Evolutionary conservation across 1,140 invertebrate species (phyloP).

Genomic region (Babylonia areolata): DNA sequence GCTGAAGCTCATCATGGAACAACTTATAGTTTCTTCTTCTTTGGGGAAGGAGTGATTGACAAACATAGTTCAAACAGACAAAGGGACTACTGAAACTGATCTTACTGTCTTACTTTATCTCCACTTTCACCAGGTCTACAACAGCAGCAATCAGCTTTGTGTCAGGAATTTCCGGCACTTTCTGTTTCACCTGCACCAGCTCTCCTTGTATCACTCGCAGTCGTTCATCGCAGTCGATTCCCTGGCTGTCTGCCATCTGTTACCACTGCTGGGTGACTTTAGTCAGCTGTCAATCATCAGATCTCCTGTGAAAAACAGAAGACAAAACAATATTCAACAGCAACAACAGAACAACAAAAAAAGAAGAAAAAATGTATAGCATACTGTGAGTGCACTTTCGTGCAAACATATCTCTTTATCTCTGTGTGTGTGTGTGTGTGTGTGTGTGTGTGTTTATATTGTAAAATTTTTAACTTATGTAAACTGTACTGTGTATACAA

Average conservation of each 20-base stretch:
- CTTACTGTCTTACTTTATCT: conserved; percentile 79
- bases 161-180: conserved; percentile 80
- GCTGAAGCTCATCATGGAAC: too few relatives aligned
- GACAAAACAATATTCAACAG: too few relatives aligned
- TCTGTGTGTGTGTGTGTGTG: too few relatives aligned
- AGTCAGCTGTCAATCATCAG: conserved; percentile 21
- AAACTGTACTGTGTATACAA: too few relatives aligned
- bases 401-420: too few relatives aligned
- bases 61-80: too few relatives aligned
- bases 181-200: conserved; percentile 81
- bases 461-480: too few relatives aligned
- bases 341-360: too few relatives aligned
- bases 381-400: not conserved
- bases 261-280: not conserved
- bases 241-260: conserved; percentile 9
- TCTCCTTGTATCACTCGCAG: conserved; percentile 76
- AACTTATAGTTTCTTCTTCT: too few relatives aligned
- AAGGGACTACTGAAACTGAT: not conserved
- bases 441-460: too few relatives aligned
- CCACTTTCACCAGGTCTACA: conserved; percentile 81
- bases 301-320: not conserved
- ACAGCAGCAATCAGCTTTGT: conserved; percentile 84
- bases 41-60: too few relatives aligned
- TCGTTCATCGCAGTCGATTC: not conserved
- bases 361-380: not conserved